Evolutionary conservation across 2,888 invertebrate species (phyloP).

Genomic region (Ochropleura leucogaster): DNA sequence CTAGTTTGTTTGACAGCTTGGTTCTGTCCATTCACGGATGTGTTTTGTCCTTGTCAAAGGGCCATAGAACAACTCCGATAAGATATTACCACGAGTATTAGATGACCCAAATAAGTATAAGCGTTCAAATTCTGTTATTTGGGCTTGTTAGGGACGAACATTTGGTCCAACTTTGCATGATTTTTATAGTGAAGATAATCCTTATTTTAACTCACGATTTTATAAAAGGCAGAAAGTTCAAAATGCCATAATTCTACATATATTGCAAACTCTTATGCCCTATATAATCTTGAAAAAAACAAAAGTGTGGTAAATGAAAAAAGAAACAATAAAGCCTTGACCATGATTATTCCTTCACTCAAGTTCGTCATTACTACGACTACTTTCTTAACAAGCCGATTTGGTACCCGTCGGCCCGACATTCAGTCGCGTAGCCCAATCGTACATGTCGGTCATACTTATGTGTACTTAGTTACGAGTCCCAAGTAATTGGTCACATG

Average conservation of each 20-base stretch:
- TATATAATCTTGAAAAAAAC: too few species aligned
- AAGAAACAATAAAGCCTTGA: not conserved
- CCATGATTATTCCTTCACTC: not conserved
- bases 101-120: constrained; percentile 22
- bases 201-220: not conserved
- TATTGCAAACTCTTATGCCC: too few species aligned
- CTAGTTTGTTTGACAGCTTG: not conserved
- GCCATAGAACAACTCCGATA: not conserved
- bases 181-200: not conserved
- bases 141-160: constrained; percentile 4
- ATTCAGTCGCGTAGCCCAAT: constrained; percentile 37
- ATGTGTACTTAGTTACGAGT: constrained; percentile 20
- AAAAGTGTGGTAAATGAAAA: not conserved
- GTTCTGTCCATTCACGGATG: constrained; percentile 21
- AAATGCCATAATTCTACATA: too few species aligned
- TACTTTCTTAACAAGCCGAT: constrained; percentile 40
- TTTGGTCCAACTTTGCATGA: not conserved
- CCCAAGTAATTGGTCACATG: constrained; percentile 48
- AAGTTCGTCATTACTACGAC: constrained; percentile 19
- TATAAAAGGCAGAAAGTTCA: too few species aligned
- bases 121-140: constrained; percentile 7
- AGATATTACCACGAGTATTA: constrained; percentile 10
- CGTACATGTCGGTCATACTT: constrained; percentile 38
- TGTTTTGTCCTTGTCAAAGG: constrained; percentile 13
- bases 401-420: constrained; percentile 14